Evolutionary conservation across 2,888 invertebrate genomes (phyloP).

Genomic region (Drosophila infuscata): DNA sequence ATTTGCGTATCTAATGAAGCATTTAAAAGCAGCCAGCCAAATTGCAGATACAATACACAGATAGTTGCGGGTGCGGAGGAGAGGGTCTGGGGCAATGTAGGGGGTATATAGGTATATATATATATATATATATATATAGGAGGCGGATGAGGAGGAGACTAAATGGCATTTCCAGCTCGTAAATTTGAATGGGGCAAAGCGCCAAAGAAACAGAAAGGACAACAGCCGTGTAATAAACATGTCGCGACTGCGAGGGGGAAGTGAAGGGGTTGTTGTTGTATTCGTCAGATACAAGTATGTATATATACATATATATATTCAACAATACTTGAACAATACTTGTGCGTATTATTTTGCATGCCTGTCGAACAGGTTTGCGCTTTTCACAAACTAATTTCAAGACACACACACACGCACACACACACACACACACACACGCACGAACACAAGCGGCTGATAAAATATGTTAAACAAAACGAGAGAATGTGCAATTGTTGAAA

Average conservation of each 20-base stretch:
- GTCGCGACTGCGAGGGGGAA: constrained; percentile 34
- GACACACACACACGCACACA: constrained; percentile 23
- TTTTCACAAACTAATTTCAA: constrained; percentile 64
- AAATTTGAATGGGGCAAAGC: constrained; percentile 61
- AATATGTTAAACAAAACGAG: constrained; percentile 52
- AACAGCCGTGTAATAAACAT: constrained; percentile 46
- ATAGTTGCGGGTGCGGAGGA: not conserved
- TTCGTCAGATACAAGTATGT: constrained; percentile 36
- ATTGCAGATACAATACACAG: constrained; percentile 34
- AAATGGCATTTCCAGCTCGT: constrained; percentile 69
- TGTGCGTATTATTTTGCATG: constrained; percentile 53
- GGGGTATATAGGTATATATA: not conserved
- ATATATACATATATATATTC: constrained; percentile 16
- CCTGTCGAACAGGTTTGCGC: constrained; percentile 63
- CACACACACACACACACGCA: constrained; percentile 4
- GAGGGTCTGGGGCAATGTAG: not conserved
- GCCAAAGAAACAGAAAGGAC: constrained; percentile 36
- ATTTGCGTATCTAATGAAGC: constrained; percentile 71
- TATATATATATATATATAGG: not conserved
- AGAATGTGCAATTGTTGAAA: constrained; percentile 10
- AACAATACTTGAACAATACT: constrained; percentile 20
- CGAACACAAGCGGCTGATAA: constrained; percentile 39
- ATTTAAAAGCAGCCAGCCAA: constrained; percentile 62
- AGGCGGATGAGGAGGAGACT: not conserved
- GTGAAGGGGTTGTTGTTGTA: constrained; percentile 16